Evolutionary conservation across 2,888 invertebrate genomes (phyloP), one percentile per base, ranked within the genome.

Genomic region (Phalera bucephala): DNA sequence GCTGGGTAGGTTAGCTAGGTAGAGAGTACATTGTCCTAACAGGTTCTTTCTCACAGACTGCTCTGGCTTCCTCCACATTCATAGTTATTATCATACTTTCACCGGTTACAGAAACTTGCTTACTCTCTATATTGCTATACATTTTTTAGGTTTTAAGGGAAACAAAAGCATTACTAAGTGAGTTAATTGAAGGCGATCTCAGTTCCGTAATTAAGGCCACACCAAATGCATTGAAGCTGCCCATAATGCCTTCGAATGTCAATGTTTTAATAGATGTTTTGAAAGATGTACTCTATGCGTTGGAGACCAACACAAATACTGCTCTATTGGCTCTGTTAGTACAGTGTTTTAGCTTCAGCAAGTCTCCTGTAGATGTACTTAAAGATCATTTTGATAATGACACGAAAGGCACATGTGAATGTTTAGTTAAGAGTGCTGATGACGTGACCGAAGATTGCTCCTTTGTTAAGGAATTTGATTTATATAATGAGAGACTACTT

Each of bases 251-350:
- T 1, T 82, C 85, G 9, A 86, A 84, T 44, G 69, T 82, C 4
- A 92, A 91, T 66, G 82, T 93, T 2, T 86, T 92, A 19, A 88
- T 91, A 40, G 92, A 93, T 61, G 91, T 91, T 0, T 72, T 92
- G 31, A 92, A 88, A 54, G 92, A 93, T 61, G 91, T 92, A 8
- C 70, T 94, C 1, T 93, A 93, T 66, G 82, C 88, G 6, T 65
- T 94, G 30, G 94, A 94, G 68, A 91, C 92, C 2, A 92, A 92
- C 64, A 92, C 94, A 4, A 94, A 94, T 54, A 90, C 91, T 7
- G 92, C 93, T 1, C 82, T 94, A 33, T 68, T 94, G 12, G 90
- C 91, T 20, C 67, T 94, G 28, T 86, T 93, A 11, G 73, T 78
- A 10, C 68, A 82, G 46, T 84, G 85, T 51, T 88, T 87, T 53